These are phyloP conservation scores for Centrocercus urophasianus DNA, from an alignment of 2,113 vertebrate genomes.

Conservation along the genomic window DNA sequence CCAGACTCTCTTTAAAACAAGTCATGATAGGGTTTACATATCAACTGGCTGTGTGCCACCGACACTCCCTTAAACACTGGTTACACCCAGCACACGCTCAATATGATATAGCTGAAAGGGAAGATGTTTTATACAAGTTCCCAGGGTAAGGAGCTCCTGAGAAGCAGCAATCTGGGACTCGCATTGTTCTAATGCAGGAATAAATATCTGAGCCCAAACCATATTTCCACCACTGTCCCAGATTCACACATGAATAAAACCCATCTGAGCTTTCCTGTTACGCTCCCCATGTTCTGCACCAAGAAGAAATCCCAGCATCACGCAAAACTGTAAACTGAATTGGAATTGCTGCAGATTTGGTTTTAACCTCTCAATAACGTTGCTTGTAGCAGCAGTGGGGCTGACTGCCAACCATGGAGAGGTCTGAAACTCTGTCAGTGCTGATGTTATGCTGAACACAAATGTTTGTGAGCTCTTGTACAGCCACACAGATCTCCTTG, in stretches of 20 bases:
- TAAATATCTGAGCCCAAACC: constrained; percentile 50
- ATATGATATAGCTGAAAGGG: constrained; percentile 49
- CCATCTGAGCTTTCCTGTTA: constrained; percentile 16
- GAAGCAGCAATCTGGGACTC: constrained; percentile 21
- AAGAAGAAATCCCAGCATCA: background rate
- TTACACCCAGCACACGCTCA: constrained; percentile 58
- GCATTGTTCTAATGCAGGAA: constrained; percentile 75
- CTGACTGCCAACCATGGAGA: background rate
- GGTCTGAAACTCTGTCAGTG: background rate
- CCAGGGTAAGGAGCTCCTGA: constrained; percentile 64
- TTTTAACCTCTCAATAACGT: background rate
- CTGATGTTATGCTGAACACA: constrained; percentile 5
- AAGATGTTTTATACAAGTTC: constrained; percentile 61
- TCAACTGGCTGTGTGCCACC: background rate
- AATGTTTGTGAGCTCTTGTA: constrained; percentile 4
- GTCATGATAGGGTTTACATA: background rate
- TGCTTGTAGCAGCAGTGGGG: background rate
- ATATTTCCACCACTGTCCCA: constrained; percentile 57
- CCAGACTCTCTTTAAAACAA: constrained; percentile 8
- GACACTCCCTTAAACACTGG: constrained; percentile 39
- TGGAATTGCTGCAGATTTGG: background rate
- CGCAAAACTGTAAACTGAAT: background rate
- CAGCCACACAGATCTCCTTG: background rate
- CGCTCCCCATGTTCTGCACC: background rate
- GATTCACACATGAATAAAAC: constrained; percentile 65